These are phyloP conservation scores for Toxonevra muliebris DNA, from an alignment of 2,888 invertebrate species.

Conservation along the genomic window DNA sequence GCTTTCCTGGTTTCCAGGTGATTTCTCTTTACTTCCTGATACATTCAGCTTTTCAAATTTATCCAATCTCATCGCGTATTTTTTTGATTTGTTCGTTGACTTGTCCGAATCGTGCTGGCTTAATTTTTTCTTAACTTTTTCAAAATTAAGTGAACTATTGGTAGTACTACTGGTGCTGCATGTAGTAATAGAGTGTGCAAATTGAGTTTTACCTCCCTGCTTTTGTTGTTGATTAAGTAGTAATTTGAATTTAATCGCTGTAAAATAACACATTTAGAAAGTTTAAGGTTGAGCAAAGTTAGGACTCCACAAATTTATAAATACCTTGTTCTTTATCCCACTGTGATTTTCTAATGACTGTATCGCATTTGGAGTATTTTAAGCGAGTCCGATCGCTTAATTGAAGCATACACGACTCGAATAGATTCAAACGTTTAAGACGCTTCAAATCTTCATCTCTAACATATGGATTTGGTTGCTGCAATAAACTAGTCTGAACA, in stretches of 20 bases:
- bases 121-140: constrained; percentile 43
- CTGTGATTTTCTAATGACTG: constrained; percentile 77
- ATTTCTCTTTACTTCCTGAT: constrained; percentile 35
- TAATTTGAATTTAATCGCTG: constrained; percentile 50
- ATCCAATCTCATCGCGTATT: constrained; percentile 36
- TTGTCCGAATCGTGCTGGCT: constrained; percentile 38
- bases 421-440: constrained; percentile 84
- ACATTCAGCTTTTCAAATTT: constrained; percentile 27
- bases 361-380: constrained; percentile 79
- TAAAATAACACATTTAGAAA: not conserved
- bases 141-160: constrained; percentile 34
- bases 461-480: constrained; percentile 75
- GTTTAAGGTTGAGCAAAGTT: not conserved
- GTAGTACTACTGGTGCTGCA: constrained; percentile 12
- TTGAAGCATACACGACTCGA: constrained; percentile 88
- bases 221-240: constrained; percentile 48
- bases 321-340: constrained; percentile 80
- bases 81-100: constrained; percentile 37
- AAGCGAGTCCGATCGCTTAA: constrained; percentile 89
- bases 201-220: constrained; percentile 40
- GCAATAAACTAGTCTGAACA: constrained; percentile 67
- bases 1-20: constrained; percentile 19
- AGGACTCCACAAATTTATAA: constrained; percentile 38
- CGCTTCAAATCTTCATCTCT: constrained; percentile 82
- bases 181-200: not conserved